These are phyloP conservation scores for Carduelis carduelis DNA, from an alignment of 2,797 vertebrate genomes.

Conservation along the genomic window DNA sequence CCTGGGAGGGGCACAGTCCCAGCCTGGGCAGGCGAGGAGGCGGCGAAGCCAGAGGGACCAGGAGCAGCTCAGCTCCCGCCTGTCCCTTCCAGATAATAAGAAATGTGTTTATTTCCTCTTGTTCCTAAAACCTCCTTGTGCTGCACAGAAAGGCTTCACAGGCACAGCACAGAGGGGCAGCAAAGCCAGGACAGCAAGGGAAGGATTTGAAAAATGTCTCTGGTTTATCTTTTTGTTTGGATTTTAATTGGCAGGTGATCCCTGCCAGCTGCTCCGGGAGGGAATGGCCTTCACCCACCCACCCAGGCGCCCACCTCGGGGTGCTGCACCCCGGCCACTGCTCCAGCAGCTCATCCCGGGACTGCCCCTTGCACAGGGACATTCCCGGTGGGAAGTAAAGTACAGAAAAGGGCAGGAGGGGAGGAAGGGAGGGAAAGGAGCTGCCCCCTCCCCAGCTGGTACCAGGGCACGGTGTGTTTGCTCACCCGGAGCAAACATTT, in stretches of 20 bases:
- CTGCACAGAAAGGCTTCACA: neutral
- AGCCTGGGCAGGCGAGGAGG: fast-evolving
- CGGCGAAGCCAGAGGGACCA: fast-evolving
- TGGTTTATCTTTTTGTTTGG: neutral
- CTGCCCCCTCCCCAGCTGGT: neutral
- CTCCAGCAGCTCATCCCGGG: neutral
- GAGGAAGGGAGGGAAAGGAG: neutral
- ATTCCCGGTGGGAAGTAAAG: neutral
- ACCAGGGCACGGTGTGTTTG: neutral
- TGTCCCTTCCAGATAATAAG: neutral
- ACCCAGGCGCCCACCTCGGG: fast-evolving
- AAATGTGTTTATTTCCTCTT: neutral
- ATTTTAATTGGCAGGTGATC: neutral
- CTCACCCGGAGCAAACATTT: fast-evolving
- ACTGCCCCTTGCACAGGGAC: neutral
- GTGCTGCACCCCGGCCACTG: neutral
- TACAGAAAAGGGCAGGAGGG: neutral
- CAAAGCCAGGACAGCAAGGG: neutral
- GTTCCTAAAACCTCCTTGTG: neutral
- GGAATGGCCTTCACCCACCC: neutral
- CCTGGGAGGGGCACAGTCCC: fast-evolving
- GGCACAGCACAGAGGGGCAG: neutral
- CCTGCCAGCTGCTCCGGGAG: neutral
- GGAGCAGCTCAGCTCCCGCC: neutral
- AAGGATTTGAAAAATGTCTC: neutral